Conservation (phyloP, 2,113 vertebrate genomes). For the Sceloporus undulatus region DNA sequence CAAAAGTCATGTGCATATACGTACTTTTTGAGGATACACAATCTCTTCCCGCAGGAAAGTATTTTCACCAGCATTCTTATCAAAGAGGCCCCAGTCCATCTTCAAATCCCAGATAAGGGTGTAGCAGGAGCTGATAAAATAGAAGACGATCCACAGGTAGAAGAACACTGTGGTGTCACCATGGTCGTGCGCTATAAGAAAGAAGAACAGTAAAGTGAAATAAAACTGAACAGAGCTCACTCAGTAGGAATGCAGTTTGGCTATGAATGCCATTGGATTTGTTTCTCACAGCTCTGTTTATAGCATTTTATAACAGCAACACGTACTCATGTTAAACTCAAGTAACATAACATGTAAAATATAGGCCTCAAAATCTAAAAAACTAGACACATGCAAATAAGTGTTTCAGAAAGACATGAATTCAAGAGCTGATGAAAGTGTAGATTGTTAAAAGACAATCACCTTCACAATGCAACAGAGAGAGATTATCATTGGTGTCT, state of each 20-base stretch:
- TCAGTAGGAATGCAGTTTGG: neutral
- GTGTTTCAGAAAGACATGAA: no score
- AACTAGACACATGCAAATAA: no score
- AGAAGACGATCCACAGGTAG: constrained; percentile 95
- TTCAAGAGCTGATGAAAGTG: no score
- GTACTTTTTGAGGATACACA: constrained; percentile 98
- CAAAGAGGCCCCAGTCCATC: constrained; percentile 99
- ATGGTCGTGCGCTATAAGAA: constrained; percentile 86
- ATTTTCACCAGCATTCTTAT: constrained; percentile 96
- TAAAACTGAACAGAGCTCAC: neutral
- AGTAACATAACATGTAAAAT: neutral
- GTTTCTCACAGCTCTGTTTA: neutral
- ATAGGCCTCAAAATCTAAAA: neutral
- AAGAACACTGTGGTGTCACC: constrained; percentile 91
- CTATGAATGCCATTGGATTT: neutral
- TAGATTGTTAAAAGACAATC: neutral
- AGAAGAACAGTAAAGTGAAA: constrained; percentile 37
- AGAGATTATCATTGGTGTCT: neutral
- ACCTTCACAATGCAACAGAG: neutral
- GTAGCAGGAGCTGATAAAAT: constrained; percentile 92
- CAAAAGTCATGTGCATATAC: constrained; percentile 49
- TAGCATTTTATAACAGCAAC: neutral
- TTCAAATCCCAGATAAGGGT: constrained; percentile 99
- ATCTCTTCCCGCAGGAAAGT: constrained; percentile 98
- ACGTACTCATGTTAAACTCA: neutral